Evolutionary conservation across 2,113 vertebrate species (phyloP).

Genomic region (Burhinus bistriatus): DNA sequence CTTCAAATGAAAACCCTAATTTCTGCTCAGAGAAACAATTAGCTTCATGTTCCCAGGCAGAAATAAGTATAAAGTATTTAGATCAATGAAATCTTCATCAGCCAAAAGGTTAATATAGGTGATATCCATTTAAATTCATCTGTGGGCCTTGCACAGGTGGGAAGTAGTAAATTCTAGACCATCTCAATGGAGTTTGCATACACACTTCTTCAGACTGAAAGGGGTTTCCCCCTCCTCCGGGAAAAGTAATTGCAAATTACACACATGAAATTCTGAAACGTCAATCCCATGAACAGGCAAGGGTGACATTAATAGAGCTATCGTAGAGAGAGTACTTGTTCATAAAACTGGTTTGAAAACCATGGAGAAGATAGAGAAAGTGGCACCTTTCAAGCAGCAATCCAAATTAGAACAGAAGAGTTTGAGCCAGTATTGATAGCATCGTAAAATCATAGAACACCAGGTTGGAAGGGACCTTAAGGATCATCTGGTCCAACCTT

Average conservation of each 20-base stretch:
- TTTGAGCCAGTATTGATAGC: background rate
- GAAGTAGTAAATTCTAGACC: conserved; percentile 23
- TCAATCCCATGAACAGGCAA: background rate
- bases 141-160: background rate
- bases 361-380: background rate
- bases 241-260: background rate
- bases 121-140: background rate
- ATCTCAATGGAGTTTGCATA: background rate
- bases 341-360: background rate
- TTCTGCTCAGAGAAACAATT: background rate
- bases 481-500: background rate
- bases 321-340: accelerated
- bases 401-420: background rate
- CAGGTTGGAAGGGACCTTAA: background rate
- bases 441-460: background rate
- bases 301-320: background rate
- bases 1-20: background rate
- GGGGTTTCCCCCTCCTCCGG: background rate
- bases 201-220: background rate
- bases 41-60: background rate
- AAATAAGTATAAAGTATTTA: background rate
- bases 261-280: background rate
- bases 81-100: background rate
- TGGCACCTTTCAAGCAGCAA: background rate
- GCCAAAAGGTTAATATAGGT: background rate